phyloP scores from a whole-genome alignment of 2,797 vertebrate genomes.

The Esox lucius region DNA sequence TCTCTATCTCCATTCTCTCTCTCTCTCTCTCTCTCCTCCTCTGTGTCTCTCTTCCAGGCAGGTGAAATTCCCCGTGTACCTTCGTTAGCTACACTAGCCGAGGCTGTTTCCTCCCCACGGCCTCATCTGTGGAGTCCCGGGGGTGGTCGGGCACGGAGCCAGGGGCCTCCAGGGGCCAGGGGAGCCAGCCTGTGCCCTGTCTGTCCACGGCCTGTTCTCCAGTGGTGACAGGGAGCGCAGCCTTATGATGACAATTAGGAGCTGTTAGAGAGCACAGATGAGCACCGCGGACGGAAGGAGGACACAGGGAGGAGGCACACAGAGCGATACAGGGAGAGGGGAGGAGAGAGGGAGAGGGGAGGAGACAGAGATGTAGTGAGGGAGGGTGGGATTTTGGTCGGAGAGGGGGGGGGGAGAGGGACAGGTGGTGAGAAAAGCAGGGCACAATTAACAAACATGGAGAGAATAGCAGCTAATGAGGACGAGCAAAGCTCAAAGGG shows the following conservation, averaged over 20 bases:
- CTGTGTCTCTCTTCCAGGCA: constrained; percentile 20
- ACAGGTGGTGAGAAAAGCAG: constrained; percentile 82
- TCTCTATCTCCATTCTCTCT: neutral
- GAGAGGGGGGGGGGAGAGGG: constrained; percentile 30
- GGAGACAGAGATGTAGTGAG: neutral
- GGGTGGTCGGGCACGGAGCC: constrained; percentile 44
- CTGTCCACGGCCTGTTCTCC: constrained; percentile 88
- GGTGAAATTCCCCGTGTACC: constrained; percentile 65
- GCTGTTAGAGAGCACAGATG: constrained; percentile 86
- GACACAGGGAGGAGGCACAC: neutral
- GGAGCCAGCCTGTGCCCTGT: constrained; percentile 71
- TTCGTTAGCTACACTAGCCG: constrained; percentile 83
- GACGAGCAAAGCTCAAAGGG: constrained; percentile 71
- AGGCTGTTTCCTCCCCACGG: constrained; percentile 71
- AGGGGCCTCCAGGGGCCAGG: constrained; percentile 64
- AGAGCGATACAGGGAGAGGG: constrained; percentile 12
- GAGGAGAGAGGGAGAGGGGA: constrained; percentile 36
- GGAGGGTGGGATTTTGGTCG: constrained; percentile 9
- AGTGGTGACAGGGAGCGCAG: constrained; percentile 82
- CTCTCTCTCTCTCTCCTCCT: neutral
- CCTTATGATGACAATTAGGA: constrained; percentile 95
- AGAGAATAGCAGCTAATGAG: constrained; percentile 92
- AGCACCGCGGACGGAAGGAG: constrained; percentile 57
- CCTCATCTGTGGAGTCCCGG: constrained; percentile 56
- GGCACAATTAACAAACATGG: constrained; percentile 89